A percentile compares a stretch with the other conserved stretches of the same genome.
These are phyloP conservation scores for Ruditapes philippinarum DNA, from an alignment of 1,140 invertebrate genomes.

Conservation along the genomic window DNA sequence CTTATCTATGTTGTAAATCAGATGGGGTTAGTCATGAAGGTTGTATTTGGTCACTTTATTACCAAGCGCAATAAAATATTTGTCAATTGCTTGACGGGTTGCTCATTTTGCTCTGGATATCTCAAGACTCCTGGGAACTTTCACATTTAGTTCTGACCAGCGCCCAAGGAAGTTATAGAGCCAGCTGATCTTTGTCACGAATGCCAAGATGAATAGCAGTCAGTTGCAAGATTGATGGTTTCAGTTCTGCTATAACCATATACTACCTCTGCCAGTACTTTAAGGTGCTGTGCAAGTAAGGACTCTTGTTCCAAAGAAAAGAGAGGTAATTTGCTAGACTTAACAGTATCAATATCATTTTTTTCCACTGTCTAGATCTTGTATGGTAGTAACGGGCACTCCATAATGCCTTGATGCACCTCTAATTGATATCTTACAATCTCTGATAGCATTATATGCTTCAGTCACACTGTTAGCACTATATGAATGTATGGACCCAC, in stretches of 20 bases:
- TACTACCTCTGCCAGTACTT: too few species aligned
- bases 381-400: constrained; percentile 18
- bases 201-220: constrained; percentile 13
- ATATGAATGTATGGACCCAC: neutral
- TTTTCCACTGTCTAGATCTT: too few species aligned
- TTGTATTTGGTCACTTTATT: too few species aligned
- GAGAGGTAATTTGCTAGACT: neutral
- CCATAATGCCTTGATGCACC: neutral
- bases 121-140: constrained; percentile 37
- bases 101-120: constrained; percentile 50
- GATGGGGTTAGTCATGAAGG: constrained; percentile 79
- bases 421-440: constrained; percentile 3
- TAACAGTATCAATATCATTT: neutral
- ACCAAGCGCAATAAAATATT: constrained; percentile 27
- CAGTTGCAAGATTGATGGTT: too few species aligned
- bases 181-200: constrained; percentile 56
- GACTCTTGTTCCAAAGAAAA: too few species aligned
- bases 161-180: constrained; percentile 46
- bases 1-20: constrained; percentile 83
- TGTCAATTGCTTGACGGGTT: constrained; percentile 17
- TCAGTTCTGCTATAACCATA: too few species aligned
- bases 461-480: neutral
- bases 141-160: constrained; percentile 34
- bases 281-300: too few species aligned
- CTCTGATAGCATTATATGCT: constrained; percentile 27